Conservation (phyloP, 64 coral and sea anemone species). For the Dendrophyllia cribrosa region DNA sequence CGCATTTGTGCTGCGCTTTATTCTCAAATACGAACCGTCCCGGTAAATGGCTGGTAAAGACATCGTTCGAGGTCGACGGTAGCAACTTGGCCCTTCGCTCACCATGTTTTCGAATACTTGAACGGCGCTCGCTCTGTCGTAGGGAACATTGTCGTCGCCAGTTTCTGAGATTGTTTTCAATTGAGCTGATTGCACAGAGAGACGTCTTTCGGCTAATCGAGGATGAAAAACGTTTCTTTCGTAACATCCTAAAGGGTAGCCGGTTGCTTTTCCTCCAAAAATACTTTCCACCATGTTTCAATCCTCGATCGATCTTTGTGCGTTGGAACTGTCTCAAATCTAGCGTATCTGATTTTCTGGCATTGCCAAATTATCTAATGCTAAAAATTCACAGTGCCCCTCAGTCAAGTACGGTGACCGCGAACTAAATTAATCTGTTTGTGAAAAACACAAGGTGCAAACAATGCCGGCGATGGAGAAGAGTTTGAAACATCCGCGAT, state of each 20-base stretch:
- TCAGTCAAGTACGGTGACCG: neutral
- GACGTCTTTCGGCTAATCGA: constrained; percentile 4
- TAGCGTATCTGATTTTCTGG: neutral
- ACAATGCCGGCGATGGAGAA: neutral
- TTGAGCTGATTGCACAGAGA: constrained; percentile 24
- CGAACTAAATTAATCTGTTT: constrained; percentile 3
- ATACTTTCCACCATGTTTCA: constrained; percentile 39
- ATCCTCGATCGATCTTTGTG: neutral
- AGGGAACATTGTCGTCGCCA: neutral
- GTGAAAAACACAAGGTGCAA: constrained; percentile 11
- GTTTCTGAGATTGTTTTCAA: constrained; percentile 43
- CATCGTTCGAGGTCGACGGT: constrained; percentile 36
- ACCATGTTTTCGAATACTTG: neutral
- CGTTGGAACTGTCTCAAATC: neutral
- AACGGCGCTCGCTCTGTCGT: neutral
- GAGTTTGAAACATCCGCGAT: neutral
- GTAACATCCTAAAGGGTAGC: neutral
- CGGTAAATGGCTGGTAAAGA: constrained; percentile 39
- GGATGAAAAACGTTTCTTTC: constrained; percentile 16
- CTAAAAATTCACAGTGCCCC: neutral
- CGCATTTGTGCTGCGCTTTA: neutral
- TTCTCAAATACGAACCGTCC: constrained; percentile 49
- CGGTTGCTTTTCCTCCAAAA: constrained; percentile 6
- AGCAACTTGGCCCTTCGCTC: neutral
- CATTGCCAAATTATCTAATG: neutral